A percentile compares a stretch with the other conserved stretches of the same genome.
These are phyloP conservation scores for Tetragonula clypearis DNA, from an alignment of 1,140 invertebrate species.

Conservation along the genomic window DNA sequence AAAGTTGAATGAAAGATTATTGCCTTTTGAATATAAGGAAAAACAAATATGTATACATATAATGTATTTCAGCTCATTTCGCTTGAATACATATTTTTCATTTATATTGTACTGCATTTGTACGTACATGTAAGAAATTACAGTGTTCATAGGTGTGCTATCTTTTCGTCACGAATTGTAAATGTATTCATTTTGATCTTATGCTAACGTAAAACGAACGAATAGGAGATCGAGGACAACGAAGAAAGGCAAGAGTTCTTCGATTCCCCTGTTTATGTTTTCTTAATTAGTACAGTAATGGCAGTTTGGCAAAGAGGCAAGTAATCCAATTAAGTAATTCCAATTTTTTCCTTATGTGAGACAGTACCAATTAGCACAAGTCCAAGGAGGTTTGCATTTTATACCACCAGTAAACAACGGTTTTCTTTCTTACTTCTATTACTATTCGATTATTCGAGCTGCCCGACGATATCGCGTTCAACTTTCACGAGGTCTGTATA, in stretches of 20 bases:
- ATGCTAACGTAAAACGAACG: conserved; percentile 37
- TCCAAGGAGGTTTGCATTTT: neutral
- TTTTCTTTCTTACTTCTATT: neutral
- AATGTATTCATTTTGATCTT: conserved; percentile 19
- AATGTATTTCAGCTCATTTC: too few species aligned
- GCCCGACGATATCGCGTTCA: conserved; percentile 67
- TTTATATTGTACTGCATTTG: too few species aligned
- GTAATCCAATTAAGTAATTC: conserved; percentile 46
- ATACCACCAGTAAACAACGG: neutral
- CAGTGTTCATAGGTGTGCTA: too few species aligned
- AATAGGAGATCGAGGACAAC: conserved; percentile 2
- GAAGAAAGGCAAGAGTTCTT: conserved; percentile 26
- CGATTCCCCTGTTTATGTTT: conserved; percentile 29
- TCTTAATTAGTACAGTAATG: conserved; percentile 65
- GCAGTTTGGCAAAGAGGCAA: conserved; percentile 70
- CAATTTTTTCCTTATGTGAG: neutral
- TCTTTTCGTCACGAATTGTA: too few species aligned
- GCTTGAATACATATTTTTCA: too few species aligned
- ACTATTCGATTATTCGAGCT: conserved; percentile 64
- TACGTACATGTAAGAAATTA: too few species aligned
- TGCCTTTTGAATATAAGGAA: too few species aligned
- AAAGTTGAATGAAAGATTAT: too few species aligned
- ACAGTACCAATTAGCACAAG: neutral
- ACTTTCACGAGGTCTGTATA: conserved; percentile 47
- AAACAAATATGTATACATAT: too few species aligned